These are phyloP conservation scores for Drosophila bocki DNA, from an alignment of 1,140 invertebrate species.

Conservation along the genomic window DNA sequence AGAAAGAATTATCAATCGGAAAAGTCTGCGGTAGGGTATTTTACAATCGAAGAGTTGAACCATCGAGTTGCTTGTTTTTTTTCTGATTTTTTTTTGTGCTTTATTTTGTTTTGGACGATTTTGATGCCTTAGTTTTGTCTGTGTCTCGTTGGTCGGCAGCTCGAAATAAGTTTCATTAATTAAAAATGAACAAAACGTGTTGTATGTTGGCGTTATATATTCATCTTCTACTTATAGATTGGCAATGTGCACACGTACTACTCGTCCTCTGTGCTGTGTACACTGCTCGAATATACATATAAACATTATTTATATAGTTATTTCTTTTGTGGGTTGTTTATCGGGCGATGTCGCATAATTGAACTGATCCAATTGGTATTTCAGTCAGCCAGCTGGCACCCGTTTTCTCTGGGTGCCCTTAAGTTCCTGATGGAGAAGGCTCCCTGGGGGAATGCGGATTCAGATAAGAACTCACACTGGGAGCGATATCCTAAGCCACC, in stretches of 20 bases:
- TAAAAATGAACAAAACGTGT: constrained; percentile 78
- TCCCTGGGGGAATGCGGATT: constrained; percentile 9
- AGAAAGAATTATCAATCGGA: not conserved
- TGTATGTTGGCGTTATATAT: constrained; percentile 54
- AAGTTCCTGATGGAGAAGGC: not conserved
- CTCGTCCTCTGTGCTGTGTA: constrained; percentile 21
- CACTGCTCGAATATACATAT: constrained; percentile 7
- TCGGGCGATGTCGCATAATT: constrained; percentile 45
- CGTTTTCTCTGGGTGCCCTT: not conserved
- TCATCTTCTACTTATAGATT: constrained; percentile 53
- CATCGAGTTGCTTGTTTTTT: constrained; percentile 1
- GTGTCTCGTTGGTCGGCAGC: constrained; percentile 32
- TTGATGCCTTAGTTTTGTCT: constrained; percentile 60
- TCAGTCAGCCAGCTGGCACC: constrained; percentile 2
- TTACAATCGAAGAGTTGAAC: not conserved
- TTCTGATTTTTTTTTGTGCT: constrained; percentile 14
- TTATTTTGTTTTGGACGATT: constrained; percentile 26
- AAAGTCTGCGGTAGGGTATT: constrained; percentile 13
- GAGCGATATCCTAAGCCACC: constrained; percentile 2
- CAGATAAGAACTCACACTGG: constrained; percentile 13
- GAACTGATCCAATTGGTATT: constrained; percentile 35
- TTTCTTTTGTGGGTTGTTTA: constrained; percentile 37
- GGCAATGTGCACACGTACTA: constrained; percentile 53
- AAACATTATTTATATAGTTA: constrained; percentile 41
- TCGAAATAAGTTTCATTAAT: constrained; percentile 77